These are phyloP conservation scores for Leiothrix lutea DNA, from an alignment of 2,113 vertebrate genomes.

Conservation along the genomic window DNA sequence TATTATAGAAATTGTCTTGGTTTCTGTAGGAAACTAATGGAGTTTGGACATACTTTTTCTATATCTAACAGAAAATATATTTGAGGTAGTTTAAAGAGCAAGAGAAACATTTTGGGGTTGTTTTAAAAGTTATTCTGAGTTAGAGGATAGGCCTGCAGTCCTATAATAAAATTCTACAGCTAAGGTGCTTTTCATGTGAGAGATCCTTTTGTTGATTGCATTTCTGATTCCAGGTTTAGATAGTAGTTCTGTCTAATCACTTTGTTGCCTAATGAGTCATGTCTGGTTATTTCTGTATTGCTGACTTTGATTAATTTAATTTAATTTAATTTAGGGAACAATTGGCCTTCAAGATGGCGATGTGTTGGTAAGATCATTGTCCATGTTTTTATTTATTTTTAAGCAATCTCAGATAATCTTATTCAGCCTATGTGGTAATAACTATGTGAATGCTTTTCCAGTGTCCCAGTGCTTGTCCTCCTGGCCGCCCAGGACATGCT, in stretches of 20 bases:
- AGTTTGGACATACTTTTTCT: not conserved
- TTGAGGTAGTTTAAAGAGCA: not conserved
- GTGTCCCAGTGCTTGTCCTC: slow-evolving; percentile 90
- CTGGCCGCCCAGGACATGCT: slow-evolving; percentile 87
- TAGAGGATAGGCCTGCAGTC: not conserved
- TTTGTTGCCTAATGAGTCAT: not conserved
- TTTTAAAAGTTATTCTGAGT: not conserved
- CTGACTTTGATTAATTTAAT: slow-evolving; percentile 32
- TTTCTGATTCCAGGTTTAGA: not conserved
- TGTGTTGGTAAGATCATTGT: slow-evolving; percentile 71
- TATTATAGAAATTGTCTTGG: not conserved
- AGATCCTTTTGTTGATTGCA: not conserved
- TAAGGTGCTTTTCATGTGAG: not conserved
- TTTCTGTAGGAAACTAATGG: not conserved
- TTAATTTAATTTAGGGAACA: slow-evolving; percentile 72
- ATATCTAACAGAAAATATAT: not conserved
- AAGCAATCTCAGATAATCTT: not conserved
- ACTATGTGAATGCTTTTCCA: slow-evolving; percentile 62
- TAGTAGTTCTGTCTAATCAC: not conserved
- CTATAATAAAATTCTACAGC: not conserved
- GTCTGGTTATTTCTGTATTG: not conserved
- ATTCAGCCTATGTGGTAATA: not conserved
- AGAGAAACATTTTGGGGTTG: not conserved
- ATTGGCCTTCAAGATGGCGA: slow-evolving; percentile 79
- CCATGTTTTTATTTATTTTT: not conserved